Base-by-base conservation (phyloP, 2,113 vertebrate genomes). In the Plotosus lineatus region DNA sequence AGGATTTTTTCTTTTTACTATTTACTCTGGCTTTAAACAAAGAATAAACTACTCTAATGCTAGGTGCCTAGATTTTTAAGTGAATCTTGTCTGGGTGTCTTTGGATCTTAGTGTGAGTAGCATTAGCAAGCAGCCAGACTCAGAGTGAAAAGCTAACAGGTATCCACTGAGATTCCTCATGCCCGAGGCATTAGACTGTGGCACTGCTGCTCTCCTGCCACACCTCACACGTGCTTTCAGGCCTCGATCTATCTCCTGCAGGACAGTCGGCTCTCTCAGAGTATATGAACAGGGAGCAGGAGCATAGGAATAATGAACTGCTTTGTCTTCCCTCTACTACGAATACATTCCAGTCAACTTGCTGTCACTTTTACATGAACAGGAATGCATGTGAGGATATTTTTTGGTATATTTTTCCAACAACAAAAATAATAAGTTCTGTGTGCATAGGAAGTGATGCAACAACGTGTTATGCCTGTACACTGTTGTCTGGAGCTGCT, bases 121-220 rank as follows among this genome's bases (percentile, higher is more conserved):
- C 80, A 73, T 80, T 80, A 83, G 73, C 56, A 72, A 40, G n/a
- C 68, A 31, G 42, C 60, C 69, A 55, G 65, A 66, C 63, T 44
- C 26, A 63, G 74, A 79, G 66, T 82, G 77, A 79, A 44, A 42
- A 79, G 63, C 55, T 79, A 73, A 79, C 72, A 85, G 55, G 84
- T 76, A 77, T 77, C 75, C 75, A 23, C 42, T 77, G 82, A 78
- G 77, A 76, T 80, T 36, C 48, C 58, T 82, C 42, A 19, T 60
- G 80, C 72, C 71, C 1, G 53, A 75, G 84, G 84, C 80, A 0
- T 75, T 77, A 53, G 71, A 71, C 63, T 85, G 42, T 71, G 78
- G 36, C 60, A 44, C 71, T 51, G 80, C 42, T 78, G 81, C 80
- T 79, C 58, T 28, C 6, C 61, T 79, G 50, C 65, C 71, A 82